Percentiles rank a stretch among this genome's conserved stretches.
phyloP scores from a whole-genome alignment of 2,113 vertebrate species.

The Ancistrus triradiatus region DNA sequence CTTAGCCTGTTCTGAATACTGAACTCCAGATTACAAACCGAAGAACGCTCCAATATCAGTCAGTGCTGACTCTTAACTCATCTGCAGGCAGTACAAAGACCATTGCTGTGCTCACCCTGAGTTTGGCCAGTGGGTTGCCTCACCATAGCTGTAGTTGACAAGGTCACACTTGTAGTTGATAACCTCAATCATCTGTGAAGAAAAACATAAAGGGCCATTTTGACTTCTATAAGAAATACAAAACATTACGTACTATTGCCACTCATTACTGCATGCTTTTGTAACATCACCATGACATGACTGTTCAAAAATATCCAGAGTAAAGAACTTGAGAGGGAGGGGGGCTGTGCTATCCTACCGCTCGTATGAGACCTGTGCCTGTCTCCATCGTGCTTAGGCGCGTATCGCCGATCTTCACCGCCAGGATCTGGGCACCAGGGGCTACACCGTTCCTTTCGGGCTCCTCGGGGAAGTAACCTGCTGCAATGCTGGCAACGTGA shows the following conservation, averaged over 20 bases:
- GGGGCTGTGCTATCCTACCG: conserved; percentile 65
- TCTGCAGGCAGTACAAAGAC: conserved; percentile 45
- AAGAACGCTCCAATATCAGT: too few species aligned
- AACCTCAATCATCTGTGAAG: conserved; percentile 92
- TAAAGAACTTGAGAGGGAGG: too few species aligned
- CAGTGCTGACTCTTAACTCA: too few species aligned
- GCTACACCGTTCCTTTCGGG: conserved; percentile 90
- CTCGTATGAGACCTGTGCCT: conserved; percentile 94
- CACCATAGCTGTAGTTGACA: conserved; percentile 97
- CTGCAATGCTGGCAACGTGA: conserved; percentile 96
- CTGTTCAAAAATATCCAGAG: too few species aligned
- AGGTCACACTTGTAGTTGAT: conserved; percentile 98
- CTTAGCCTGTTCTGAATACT: too few species aligned
- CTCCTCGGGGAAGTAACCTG: conserved; percentile 93
- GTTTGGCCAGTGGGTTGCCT: conserved; percentile 99
- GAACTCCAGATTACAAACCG: too few species aligned
- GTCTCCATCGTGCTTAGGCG: conserved; percentile 98
- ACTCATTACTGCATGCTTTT: too few species aligned
- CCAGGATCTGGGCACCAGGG: conserved; percentile 92
- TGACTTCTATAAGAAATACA: too few species aligned
- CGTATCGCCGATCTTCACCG: conserved; percentile 94
- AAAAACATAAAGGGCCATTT: too few species aligned
- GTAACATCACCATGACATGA: too few species aligned
- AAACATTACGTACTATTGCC: too few species aligned
- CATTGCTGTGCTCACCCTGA: conserved; percentile 94